Percentiles rank a stretch among this genome's conserved stretches.
phyloP scores from a whole-genome alignment of 2,113 vertebrate species.

The Vimba vimba region DNA sequence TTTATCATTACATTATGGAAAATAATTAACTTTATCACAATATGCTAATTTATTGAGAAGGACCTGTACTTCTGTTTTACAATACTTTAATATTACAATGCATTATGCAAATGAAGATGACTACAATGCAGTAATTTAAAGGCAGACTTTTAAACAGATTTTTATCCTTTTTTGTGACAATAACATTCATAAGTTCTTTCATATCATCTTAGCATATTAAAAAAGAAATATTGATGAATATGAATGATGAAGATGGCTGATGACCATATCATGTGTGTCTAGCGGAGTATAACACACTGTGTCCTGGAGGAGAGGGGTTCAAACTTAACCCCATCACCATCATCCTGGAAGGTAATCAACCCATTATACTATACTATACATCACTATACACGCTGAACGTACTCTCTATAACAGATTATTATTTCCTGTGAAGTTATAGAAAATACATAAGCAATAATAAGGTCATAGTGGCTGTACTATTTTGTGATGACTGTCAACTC shows the following conservation, averaged over 20 bases:
- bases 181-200: background rate
- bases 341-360: slow-evolving; percentile 82
- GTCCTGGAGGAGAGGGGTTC: slow-evolving; percentile 88
- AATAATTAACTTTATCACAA: too few relatives aligned
- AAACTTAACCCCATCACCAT: slow-evolving; percentile 85
- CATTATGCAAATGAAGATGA: too few relatives aligned
- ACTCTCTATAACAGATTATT: background rate
- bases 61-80: too few relatives aligned
- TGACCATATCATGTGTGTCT: slow-evolving; percentile 29
- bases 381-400: background rate
- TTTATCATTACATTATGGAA: too few relatives aligned
- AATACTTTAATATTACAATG: too few relatives aligned
- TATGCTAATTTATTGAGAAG: too few relatives aligned
- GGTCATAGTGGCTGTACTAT: too few relatives aligned
- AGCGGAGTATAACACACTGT: slow-evolving; percentile 86
- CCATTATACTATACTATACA: background rate
- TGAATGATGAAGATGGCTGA: background rate
- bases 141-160: background rate
- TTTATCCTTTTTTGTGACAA: background rate
- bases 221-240: background rate
- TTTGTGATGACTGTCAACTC: too few relatives aligned
- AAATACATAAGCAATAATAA: too few relatives aligned
- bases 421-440: background rate
- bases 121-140: background rate
- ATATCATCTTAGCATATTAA: background rate